Evolutionary conservation across 2,888 invertebrate genomes (phyloP).

Genomic region (Phyto melanocephala): DNA sequence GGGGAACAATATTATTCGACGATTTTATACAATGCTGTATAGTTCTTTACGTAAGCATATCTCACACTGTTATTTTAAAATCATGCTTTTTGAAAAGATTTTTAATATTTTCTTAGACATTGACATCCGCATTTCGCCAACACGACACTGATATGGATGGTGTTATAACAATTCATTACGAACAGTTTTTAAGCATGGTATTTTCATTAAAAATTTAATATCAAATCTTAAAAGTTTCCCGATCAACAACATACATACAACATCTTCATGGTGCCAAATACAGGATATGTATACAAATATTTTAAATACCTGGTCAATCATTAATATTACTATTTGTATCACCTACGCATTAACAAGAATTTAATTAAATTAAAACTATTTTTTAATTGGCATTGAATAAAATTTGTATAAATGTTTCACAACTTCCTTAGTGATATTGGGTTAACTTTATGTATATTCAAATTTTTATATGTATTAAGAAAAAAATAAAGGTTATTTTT

Average conservation of each 20-base stretch:
- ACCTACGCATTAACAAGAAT: background rate
- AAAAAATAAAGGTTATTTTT: background rate
- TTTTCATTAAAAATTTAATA: conserved; percentile 86
- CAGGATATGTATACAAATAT: background rate
- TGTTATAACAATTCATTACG: conserved; percentile 96
- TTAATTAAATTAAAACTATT: conserved; percentile 2
- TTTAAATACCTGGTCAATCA: background rate
- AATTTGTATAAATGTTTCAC: background rate
- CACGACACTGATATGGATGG: conserved; percentile 96
- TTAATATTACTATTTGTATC: too few species aligned
- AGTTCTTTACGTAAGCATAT: conserved; percentile 91
- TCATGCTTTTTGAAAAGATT: background rate
- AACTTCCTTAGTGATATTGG: background rate
- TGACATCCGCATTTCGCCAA: conserved; percentile 92
- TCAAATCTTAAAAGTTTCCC: background rate
- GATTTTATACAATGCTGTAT: conserved; percentile 99
- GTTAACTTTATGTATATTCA: background rate
- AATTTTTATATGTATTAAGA: background rate
- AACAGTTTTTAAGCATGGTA: conserved; percentile 96
- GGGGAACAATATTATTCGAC: conserved; percentile 95
- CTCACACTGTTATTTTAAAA: too few species aligned
- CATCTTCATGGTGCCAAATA: conserved; percentile 37
- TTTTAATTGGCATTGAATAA: background rate
- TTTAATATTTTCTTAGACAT: conserved; percentile 82
- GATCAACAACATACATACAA: background rate